Evolutionary conservation across 2,888 invertebrate genomes (phyloP), one percentile per base, ranked within the genome.

Genomic region (Lasioglossum morio): DNA sequence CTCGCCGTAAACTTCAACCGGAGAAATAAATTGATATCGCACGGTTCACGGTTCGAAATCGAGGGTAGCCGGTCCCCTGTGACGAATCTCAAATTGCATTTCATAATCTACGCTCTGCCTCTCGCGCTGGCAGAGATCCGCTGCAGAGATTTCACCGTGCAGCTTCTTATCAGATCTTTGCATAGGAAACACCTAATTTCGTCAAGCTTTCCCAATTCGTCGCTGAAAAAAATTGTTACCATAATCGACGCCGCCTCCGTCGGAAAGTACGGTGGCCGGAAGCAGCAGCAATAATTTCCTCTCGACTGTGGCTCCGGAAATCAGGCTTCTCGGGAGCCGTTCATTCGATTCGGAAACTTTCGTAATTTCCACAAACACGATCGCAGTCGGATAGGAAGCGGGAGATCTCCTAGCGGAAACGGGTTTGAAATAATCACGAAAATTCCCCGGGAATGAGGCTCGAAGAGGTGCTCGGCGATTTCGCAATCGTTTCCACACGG

Each of bases 21-120:
- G 57, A 23, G 81, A 74, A 37, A 81, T 81, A 82, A 82, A 82
- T 81, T 69, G 82, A 82, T 81, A 74, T 60, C 81, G 81, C 74
- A 74, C 73, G 82, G 34, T 82, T 57, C 74, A 53, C 81, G 74
- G 40, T 23, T 16, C 30, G 14, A 43, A 66, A 81, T 81, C 78
- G 60, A 7, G 14, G 34, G 57, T 43, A 57, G 43, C 74, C 74
- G 81, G 46, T 66, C 46, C 27, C 69, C 69, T 53, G 81, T 60
- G 57, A 66, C 78, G 78, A 77, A 77, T 81, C 40, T 40, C 72
- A 70, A 72, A 73, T 78, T 43, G 30, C 63, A 72, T 23, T 37
- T 69, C 69, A 69, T 69, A 69, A 69, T 69, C 63, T 30, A 34
- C 34, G 34, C 66, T 7, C 34, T 19, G 66, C 19, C 34, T 23